phyloP scores from a whole-genome alignment of 2,888 invertebrate species.

The Slavum lentiscoides region DNA sequence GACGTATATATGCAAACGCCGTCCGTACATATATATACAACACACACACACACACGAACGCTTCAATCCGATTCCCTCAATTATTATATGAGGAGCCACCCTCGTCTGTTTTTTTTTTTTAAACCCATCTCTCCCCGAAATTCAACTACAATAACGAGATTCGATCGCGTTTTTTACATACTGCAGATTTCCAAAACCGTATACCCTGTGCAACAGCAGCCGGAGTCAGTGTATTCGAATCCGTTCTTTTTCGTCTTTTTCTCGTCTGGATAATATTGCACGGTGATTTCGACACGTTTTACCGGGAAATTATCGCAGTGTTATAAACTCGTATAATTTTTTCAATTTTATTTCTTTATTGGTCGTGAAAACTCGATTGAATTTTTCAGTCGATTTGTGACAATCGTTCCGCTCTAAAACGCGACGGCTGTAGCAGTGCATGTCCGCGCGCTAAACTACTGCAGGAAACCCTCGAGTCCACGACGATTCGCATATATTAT shows the following conservation, averaged over 20 bases:
- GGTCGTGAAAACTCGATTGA: neutral
- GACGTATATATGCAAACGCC: neutral
- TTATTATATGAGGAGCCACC: slow-evolving; percentile 14
- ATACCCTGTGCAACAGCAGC: slow-evolving; percentile 2
- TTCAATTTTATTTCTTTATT: neutral
- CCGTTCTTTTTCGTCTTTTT: neutral
- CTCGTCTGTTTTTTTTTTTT: slow-evolving; percentile 5
- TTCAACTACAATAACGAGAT: slow-evolving; percentile 23
- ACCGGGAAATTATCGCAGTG: too few relatives aligned
- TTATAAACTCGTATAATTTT: too few relatives aligned
- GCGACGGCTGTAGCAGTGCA: neutral
- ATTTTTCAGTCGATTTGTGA: neutral
- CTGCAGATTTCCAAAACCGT: slow-evolving; percentile 15
- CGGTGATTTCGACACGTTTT: too few relatives aligned
- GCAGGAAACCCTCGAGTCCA: too few relatives aligned
- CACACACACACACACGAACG: neutral
- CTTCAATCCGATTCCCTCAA: slow-evolving; percentile 32
- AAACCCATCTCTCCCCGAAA: neutral
- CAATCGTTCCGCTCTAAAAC: neutral
- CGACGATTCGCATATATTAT: too few relatives aligned
- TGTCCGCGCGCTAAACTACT: neutral
- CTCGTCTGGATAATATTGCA: too few relatives aligned
- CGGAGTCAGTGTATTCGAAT: neutral
- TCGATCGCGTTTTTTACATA: slow-evolving; percentile 27
- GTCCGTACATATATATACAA: neutral